A percentile compares a stretch with the other conserved stretches of the same genome.
phyloP scores from a whole-genome alignment of 2,113 vertebrate species.

The Cariama cristata region DNA sequence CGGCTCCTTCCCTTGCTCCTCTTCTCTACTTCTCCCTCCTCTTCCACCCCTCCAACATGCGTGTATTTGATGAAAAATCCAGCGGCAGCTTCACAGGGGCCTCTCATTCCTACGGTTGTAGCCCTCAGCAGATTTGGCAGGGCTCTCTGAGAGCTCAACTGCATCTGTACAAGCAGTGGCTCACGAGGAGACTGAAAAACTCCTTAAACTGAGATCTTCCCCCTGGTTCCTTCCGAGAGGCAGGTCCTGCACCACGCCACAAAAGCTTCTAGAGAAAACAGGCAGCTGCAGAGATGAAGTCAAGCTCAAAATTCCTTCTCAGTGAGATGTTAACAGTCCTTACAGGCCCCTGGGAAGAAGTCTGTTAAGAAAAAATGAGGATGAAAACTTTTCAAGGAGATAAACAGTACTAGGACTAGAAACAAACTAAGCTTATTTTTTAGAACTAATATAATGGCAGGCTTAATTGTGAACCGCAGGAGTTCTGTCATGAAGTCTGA shows the following conservation, averaged over 20 bases:
- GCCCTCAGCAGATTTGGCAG: background rate
- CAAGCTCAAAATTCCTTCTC: background rate
- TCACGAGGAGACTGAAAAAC: background rate
- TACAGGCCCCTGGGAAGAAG: background rate
- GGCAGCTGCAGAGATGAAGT: background rate
- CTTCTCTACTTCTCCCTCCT: background rate
- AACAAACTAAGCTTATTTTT: background rate
- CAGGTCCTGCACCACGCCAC: background rate
- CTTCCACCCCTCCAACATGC: background rate
- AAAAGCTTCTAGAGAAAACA: background rate
- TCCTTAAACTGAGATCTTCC: background rate
- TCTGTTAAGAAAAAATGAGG: background rate
- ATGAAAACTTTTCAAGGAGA: background rate
- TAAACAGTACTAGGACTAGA: background rate
- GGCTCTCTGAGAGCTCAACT: background rate
- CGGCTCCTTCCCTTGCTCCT: background rate
- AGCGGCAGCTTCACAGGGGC: background rate
- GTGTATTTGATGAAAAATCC: background rate
- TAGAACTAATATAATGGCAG: background rate
- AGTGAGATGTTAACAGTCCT: background rate
- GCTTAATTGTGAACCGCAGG: background rate
- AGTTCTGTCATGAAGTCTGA: background rate
- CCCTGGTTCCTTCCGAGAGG: background rate
- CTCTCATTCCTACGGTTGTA: background rate
- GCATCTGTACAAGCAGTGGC: background rate